Base-by-base conservation (phyloP, 2,797 vertebrate species). In the Centroberyx gerrardi region DNA sequence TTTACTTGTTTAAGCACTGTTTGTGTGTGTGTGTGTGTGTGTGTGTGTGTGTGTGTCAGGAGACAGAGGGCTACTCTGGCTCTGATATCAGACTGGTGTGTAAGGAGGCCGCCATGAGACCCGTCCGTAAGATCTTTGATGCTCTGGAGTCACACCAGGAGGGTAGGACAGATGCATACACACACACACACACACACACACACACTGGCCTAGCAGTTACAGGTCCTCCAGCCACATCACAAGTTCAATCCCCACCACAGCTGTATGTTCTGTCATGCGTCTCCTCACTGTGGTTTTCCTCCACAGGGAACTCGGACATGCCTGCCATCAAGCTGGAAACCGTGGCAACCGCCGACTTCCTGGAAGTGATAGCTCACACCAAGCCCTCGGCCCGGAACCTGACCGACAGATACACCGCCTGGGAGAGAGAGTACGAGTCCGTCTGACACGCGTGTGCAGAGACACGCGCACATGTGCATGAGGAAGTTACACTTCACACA, bases 81-180 rank as follows among this genome's bases (percentile, higher is more conserved):
- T 99, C 97, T 2, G 98, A 99, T 70, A 93, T 99, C 51, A 96
- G 95, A 81, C 77, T 99, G 1, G 96, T 97, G 48, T 99, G 98
- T 94, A 99, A 97, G 78, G 98, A 99, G 73, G 96, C 98, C 1
- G 97, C 98, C 28, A 99, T 99, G 98, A 95, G 97, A 78, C 97
- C 97, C 0, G 94, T 98, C 75, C 95, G 98, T 72, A 99, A 98
- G 89, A 96, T 99, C 76, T 97, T 99, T 49, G 87, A 93, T 5
- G 93, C 95, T 4, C 95, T 99, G 60, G 97, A 99, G 93, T 96
- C 93, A 31, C 94, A 96, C 55, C 90, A 91, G 69, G 84, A 94
- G 63, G 96, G 97, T 99, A 95, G 62, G 87, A 70, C 5, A 2
- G 31, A 67, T 15, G 58, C 8, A 59, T 13, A 63, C 42, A 63